Evolutionary conservation across 2,113 vertebrate genomes (phyloP).

Genomic region (Spermophilus dauricus): DNA sequence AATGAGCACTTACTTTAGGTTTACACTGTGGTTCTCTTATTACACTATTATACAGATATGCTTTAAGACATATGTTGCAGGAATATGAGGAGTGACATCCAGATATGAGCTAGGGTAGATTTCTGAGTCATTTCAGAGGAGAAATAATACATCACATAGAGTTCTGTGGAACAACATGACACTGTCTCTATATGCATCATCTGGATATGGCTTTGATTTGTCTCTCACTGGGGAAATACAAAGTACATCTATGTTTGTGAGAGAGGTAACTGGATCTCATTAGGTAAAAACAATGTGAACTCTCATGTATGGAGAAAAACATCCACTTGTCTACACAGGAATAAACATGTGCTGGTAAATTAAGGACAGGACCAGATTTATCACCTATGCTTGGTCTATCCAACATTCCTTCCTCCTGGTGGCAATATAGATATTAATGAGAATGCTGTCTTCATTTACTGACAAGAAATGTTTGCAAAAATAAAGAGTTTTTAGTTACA

Average conservation of each 20-base stretch:
- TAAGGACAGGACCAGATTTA: background rate
- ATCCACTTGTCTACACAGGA: background rate
- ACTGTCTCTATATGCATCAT: background rate
- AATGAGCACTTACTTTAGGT: background rate
- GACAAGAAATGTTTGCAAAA: background rate
- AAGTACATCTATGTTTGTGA: background rate
- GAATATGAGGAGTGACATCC: background rate
- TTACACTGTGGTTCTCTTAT: background rate
- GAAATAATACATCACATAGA: background rate
- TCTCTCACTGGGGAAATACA: background rate
- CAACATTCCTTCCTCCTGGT: background rate
- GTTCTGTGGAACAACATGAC: background rate
- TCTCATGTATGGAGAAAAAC: background rate
- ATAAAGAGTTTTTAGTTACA: constrained; percentile 5
- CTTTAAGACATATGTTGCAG: background rate
- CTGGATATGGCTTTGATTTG: background rate
- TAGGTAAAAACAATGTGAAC: background rate
- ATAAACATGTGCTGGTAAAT: background rate
- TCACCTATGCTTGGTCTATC: background rate
- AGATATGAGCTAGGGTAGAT: background rate
- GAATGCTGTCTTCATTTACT: background rate
- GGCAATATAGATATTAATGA: background rate
- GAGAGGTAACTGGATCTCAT: background rate
- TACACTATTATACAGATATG: background rate
- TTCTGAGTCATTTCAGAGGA: background rate